Evolutionary conservation across 2,888 invertebrate genomes (phyloP).

Genomic region (Ramazzottius varieornatus): DNA sequence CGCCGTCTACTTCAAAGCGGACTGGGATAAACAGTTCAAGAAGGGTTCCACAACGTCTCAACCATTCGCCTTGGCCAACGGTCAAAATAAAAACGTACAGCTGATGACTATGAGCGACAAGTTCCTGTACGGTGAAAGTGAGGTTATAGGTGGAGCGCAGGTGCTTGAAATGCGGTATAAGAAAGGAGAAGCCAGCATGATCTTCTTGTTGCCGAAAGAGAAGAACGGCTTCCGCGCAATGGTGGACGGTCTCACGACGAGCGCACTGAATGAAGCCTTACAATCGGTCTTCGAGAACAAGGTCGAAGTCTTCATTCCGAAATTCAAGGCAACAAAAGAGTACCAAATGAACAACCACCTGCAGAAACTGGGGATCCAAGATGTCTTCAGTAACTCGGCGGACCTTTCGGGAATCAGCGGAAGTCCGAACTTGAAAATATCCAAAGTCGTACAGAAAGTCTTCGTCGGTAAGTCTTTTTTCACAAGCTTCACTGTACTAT

Average conservation of each 20-base stretch:
- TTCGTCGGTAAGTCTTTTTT: neutral
- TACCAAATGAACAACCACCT: neutral
- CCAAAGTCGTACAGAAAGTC: neutral
- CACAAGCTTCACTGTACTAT: neutral
- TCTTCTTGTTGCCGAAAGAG: neutral
- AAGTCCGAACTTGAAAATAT: neutral
- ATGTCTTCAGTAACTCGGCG: neutral
- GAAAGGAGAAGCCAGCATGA: neutral
- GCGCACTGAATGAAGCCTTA: neutral
- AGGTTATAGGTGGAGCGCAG: neutral
- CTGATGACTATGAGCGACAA: neutral
- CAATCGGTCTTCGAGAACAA: neutral
- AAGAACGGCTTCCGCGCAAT: neutral
- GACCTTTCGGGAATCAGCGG: neutral
- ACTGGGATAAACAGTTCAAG: neutral
- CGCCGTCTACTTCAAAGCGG: neutral
- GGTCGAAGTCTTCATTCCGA: neutral
- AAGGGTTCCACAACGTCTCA: neutral
- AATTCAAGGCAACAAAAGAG: neutral
- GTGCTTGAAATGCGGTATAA: neutral
- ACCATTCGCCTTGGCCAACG: neutral
- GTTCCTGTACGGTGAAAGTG: neutral
- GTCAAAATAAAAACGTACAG: neutral
- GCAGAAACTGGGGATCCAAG: neutral
- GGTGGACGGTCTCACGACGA: neutral